Conservation (phyloP, 2,113 vertebrate species). For the Danio rerio region GRCz12tu NC_133183.1:36082001-36082500, state of each 20-base stretch:
- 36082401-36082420: slow-evolving; percentile 59
- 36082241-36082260: neutral
- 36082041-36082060: too few species aligned
- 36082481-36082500: too few species aligned
- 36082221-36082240: neutral
- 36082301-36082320: slow-evolving; percentile 21
- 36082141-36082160: too few species aligned
- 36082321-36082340: slow-evolving; percentile 11
- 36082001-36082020: too few species aligned
- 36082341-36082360: neutral
- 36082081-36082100: too few species aligned
- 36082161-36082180: neutral
- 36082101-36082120: too few species aligned
- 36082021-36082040: too few species aligned
- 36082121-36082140: too few species aligned
- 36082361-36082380: slow-evolving; percentile 40
- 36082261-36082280: slow-evolving; percentile 10
- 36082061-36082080: too few species aligned
- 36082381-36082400: slow-evolving; percentile 20
- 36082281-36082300: slow-evolving; percentile 31
- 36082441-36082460: slow-evolving; percentile 71
- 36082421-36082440: slow-evolving; percentile 63
- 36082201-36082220: neutral
- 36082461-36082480: slow-evolving; percentile 63
- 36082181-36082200: neutral